phyloP scores from a whole-genome alignment of 2,113 vertebrate genomes.

The Bucco capensis region DNA sequence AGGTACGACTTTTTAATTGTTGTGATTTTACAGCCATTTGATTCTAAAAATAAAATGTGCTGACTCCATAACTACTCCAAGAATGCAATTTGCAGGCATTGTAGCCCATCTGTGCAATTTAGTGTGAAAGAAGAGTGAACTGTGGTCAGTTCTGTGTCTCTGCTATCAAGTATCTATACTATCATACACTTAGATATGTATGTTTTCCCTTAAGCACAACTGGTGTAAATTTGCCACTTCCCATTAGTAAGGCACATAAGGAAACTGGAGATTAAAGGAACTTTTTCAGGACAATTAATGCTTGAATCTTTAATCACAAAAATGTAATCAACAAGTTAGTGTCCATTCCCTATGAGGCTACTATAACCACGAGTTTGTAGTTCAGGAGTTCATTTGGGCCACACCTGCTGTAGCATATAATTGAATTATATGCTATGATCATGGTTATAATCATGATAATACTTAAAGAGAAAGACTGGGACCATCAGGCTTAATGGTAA shows the following conservation, averaged over 20 bases:
- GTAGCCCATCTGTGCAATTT: background rate
- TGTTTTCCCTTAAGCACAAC: background rate
- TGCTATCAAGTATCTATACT: background rate
- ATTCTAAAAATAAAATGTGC: background rate
- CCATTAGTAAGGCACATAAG: background rate
- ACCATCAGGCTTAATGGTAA: background rate
- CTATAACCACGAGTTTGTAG: background rate
- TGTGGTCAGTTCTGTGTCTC: background rate
- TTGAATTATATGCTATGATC: too few species aligned
- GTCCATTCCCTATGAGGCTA: background rate
- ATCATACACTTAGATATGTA: background rate
- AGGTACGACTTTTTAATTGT: conserved; percentile 63
- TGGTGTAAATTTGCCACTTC: background rate
- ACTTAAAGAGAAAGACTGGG: background rate
- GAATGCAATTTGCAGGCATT: background rate
- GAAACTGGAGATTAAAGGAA: background rate
- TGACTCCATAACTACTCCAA: background rate
- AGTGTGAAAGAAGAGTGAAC: accelerated
- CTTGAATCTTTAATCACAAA: background rate
- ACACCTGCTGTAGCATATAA: background rate
- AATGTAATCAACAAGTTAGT: background rate
- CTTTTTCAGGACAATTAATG: background rate
- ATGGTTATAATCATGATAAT: background rate
- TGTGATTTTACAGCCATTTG: background rate
- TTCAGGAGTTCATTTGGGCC: background rate